These are phyloP conservation scores for Deroplatys truncata DNA, from an alignment of 2,888 invertebrate genomes.

Conservation along the genomic window DNA sequence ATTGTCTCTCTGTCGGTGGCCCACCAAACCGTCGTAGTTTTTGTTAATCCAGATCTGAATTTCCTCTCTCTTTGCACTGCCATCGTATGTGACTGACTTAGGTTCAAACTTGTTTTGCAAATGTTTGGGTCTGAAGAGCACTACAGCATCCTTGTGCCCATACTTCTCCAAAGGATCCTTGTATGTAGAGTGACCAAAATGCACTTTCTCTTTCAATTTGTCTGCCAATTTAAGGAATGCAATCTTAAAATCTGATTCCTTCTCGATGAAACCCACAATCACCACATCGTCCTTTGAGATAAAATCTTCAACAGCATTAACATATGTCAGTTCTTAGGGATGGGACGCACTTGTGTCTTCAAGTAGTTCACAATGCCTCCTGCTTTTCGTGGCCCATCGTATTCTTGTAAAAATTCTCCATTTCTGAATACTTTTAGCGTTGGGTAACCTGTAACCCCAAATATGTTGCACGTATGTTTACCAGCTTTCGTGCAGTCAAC, in stretches of 20 bases:
- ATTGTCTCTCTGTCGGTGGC: constrained; percentile 83
- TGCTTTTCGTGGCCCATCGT: constrained; percentile 91
- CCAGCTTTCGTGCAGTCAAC: constrained; percentile 90
- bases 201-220: constrained; percentile 81
- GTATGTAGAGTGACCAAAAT: constrained; percentile 78
- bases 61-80: constrained; percentile 61
- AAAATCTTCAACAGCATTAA: constrained; percentile 69
- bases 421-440: constrained; percentile 94
- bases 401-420: constrained; percentile 85
- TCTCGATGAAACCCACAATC: constrained; percentile 80
- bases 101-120: constrained; percentile 93
- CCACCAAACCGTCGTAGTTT: constrained; percentile 75
- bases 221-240: constrained; percentile 87
- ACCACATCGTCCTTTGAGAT: constrained; percentile 70
- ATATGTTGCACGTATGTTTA: constrained; percentile 83
- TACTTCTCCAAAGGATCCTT: constrained; percentile 71
- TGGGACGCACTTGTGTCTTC: constrained; percentile 89
- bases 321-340: constrained; percentile 73
- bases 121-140: constrained; percentile 84
- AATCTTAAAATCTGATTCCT: constrained; percentile 70
- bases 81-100: constrained; percentile 68
- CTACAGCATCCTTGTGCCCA: constrained; percentile 73
- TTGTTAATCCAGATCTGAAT: constrained; percentile 50
- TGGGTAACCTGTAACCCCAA: constrained; percentile 92
- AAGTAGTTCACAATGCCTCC: constrained; percentile 56